These are phyloP conservation scores for Atta texana DNA, from an alignment of 1,140 invertebrate genomes.

Conservation along the genomic window DNA sequence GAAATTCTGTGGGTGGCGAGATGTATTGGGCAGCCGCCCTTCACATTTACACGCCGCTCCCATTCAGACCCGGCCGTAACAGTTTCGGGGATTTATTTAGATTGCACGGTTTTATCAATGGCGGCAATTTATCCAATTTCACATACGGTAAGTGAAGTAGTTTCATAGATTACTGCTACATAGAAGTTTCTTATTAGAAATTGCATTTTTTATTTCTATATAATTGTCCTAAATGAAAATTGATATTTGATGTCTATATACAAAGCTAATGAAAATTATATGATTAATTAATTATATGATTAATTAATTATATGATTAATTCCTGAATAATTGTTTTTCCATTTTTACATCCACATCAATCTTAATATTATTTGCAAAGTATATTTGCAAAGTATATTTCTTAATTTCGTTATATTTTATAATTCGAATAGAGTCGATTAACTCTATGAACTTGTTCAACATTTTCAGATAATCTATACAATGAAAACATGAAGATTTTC, in stretches of 20 bases:
- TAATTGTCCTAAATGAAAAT: background rate
- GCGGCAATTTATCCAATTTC: conserved; percentile 91
- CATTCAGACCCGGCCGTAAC: conserved; percentile 91
- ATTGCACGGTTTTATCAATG: conserved; percentile 94
- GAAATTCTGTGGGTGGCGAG: conserved; percentile 89
- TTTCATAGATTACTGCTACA: background rate
- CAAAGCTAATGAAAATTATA: background rate
- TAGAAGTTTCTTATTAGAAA: background rate
- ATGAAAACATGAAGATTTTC: conserved; percentile 83
- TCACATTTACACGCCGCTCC: conserved; percentile 94
- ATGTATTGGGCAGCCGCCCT: conserved; percentile 93
- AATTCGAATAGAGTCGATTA: background rate
- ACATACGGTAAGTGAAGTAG: conserved; percentile 72
- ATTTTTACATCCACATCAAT: background rate
- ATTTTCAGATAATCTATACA: conserved; percentile 81
- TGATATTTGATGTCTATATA: background rate
- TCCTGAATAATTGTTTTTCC: background rate
- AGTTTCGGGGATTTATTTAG: conserved; percentile 93
- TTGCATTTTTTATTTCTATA: background rate
- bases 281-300: background rate
- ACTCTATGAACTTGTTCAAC: background rate
- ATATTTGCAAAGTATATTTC: background rate
- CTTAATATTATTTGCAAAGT: background rate
- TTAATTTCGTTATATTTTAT: background rate
- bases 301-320: background rate